Evolutionary conservation across 2,113 vertebrate genomes (phyloP).

Genomic region (Lathamus discolor): DNA sequence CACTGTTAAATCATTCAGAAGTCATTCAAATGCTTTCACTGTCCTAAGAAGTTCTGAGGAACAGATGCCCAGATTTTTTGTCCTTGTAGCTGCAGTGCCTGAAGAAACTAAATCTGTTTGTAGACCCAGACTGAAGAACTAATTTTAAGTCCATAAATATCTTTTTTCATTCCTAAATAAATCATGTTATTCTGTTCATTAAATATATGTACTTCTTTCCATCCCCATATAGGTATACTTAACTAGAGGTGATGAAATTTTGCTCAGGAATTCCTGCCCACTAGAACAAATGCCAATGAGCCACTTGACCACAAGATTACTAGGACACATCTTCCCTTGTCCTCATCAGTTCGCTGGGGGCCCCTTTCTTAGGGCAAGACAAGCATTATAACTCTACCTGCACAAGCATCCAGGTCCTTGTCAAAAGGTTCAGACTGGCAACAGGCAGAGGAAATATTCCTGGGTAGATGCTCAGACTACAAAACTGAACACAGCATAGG

Average conservation of each 20-base stretch:
- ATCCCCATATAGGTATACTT: not conserved
- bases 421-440: not conserved
- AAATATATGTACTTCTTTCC: rapidly evolving
- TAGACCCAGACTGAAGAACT: not conserved
- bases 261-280: not conserved
- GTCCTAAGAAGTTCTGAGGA: not conserved
- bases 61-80: not conserved
- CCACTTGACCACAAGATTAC: not conserved
- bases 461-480: not conserved
- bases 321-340: not conserved
- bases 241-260: not conserved
- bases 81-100: rapidly evolving
- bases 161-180: not conserved
- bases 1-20: not conserved
- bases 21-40: not conserved
- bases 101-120: not conserved
- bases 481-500: not conserved
- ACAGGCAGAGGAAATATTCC: not conserved
- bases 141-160: not conserved
- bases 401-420: not conserved
- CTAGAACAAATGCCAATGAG: rapidly evolving
- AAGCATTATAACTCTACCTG: not conserved
- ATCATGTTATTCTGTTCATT: rapidly evolving
- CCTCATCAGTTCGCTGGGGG: not conserved
- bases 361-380: not conserved